Percentiles rank a stretch among this genome's conserved stretches.
Evolutionary conservation across 2,888 invertebrate species (phyloP).

Genomic region (Alsophila aescularia): DNA sequence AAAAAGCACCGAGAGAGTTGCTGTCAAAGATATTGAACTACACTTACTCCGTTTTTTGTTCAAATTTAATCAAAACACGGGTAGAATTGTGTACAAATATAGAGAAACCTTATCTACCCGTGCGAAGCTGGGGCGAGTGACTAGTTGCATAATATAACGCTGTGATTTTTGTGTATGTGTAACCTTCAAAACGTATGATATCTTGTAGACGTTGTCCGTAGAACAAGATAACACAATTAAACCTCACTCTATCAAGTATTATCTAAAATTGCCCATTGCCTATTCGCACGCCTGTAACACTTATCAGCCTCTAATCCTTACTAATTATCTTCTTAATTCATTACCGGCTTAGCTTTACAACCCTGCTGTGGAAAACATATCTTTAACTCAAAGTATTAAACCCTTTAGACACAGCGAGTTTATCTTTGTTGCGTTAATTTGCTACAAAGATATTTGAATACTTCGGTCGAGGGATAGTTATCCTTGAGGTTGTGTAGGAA

Average conservation of each 20-base stretch:
- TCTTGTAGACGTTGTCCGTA: too few relatives aligned
- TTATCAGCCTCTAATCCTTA: slow-evolving; percentile 42
- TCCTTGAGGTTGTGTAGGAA: background rate
- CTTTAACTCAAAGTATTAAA: background rate
- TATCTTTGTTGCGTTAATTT: slow-evolving; percentile 27
- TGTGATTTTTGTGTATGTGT: too few relatives aligned
- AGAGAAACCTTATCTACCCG: too few relatives aligned
- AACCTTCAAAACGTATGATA: too few relatives aligned
- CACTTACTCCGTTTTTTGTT: too few relatives aligned
- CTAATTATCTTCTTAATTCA: slow-evolving; percentile 50
- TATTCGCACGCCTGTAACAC: slow-evolving; percentile 22
- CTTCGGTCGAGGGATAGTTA: background rate
- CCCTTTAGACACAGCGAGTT: slow-evolving; percentile 2
- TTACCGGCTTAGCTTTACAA: slow-evolving; percentile 15
- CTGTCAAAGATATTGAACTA: too few relatives aligned
- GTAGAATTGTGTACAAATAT: too few relatives aligned
- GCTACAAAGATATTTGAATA: background rate
- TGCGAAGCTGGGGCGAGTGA: too few relatives aligned
- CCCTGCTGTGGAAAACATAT: slow-evolving; percentile 15
- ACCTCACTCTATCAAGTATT: slow-evolving; percentile 6
- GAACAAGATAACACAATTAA: background rate
- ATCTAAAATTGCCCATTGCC: slow-evolving; percentile 12
- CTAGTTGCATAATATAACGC: too few relatives aligned
- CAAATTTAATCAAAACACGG: too few relatives aligned
- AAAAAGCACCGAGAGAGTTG: too few relatives aligned